Evolutionary conservation across 2,113 vertebrate genomes (phyloP), one percentile per base, ranked within the genome.

Genomic region (Vulpes ferrilata): DNA sequence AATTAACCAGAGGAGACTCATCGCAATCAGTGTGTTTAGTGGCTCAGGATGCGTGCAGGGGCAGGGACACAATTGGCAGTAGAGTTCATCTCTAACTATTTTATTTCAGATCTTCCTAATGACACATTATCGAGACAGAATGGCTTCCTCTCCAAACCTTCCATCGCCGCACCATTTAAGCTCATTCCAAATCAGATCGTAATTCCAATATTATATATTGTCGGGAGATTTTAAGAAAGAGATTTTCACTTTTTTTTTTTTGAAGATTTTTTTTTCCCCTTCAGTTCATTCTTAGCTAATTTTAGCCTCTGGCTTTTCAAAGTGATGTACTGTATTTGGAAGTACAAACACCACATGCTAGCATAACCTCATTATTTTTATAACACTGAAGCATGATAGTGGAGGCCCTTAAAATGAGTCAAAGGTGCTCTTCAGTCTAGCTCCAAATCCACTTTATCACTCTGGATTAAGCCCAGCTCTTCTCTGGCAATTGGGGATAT

Each of bases 1-100:
- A 99, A 99, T 99, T 99, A 99, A 99, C 98, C 99, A 99, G 98
- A 98, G 98, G 99, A 99, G 99, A 99, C 99, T 98, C 99, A 99
- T 99, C 97, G 96, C 98, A 98, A 99, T 99, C 99, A 99, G 98
- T 98, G 98, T 97, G 98, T 98, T 99, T 98, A 99, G 98, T 88
- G 98, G 98, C 98, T 99, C 98, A 98, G 98, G 98, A 99, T 98
- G 98, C 95, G 95, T 98, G 98, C 95, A 98, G 98, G 98, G 98
- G 98, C 98, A 98, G 98, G 92, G 95, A 98, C 32, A 74, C 97
- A 98, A 98, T 82, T 99, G 98, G 98, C 98, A 98, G 65, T 85
- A 98, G 97, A 98, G 98, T 99, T 98, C 98, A 98, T 98, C 97
- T 95, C 98, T 97, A 98, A 98, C 97, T 98, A 98, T 98, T 98